Evolutionary conservation across 1,140 invertebrate species (phyloP), one percentile per base, ranked within the genome.

Genomic region (Druon quercuslanigerum): DNA sequence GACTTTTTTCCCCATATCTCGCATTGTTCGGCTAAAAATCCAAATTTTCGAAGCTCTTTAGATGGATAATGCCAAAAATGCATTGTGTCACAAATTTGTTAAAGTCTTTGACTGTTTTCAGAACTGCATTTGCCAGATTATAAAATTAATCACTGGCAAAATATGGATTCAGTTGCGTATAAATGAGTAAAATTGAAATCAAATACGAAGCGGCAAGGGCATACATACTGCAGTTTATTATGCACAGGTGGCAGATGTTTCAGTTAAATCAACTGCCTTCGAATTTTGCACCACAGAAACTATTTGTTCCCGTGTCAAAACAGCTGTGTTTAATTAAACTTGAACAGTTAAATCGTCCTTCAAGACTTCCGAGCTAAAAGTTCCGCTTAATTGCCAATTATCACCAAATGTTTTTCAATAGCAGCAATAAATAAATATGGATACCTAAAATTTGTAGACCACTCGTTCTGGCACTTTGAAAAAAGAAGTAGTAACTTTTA

Each of bases 321-420:
- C 88, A 89, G 86, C 87, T 88, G 87, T 85, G 86, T 84, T 89
- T 88, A 88, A 89, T 89, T 88, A 88, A 88, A 89, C 83, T 81
- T 80, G 84, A 75, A 81, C 82, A 86, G 19, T 75, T 54, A 17
- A 13, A 40, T 52, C 40, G 77, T 77, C 56, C 75, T 77, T 70
- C 46, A 71, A 73, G 71, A 71, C 60, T 33, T 60, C 76, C 76
- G 74, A 51, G 72, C 74, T 56, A 76, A 76, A 79, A 72, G 66
- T 54, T 71, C 57, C 11, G 70, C 46, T 66, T 71, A 75, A 75
- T 79, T 75, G 52, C 72, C 71, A 72, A 78, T 80, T 75, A 80
- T 80, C 77, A 73, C 56, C 71, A 72, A 46, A 66, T 66, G 33
- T 46, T 66, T 66, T 20, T 20, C 60, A 66, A 66, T 66, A 40